Evolutionary conservation across 2,888 invertebrate species (phyloP), one percentile per base, ranked within the genome.

Genomic region (Mellilla xanthometata): DNA sequence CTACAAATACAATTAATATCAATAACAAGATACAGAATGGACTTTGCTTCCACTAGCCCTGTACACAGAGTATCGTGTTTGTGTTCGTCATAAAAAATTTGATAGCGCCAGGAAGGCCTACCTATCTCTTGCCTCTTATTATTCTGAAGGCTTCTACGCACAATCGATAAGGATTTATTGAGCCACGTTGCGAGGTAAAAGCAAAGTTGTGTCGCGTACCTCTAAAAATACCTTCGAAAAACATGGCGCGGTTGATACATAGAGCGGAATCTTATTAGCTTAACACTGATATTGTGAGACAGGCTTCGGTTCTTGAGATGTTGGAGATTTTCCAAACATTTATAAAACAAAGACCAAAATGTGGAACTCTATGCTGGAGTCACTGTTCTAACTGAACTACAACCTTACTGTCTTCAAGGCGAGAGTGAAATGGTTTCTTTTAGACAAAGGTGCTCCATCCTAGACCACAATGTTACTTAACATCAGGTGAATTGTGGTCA

Each of bases 71-170:
- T 9, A 32, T 8, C 45, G 39, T 62, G 55, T 59, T 54, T 36
- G 24, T 41, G 46, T 29, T 35, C 32, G 46, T 60, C 63, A 63
- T 69, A 69, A 69, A 68, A n/a, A 69, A 39, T 62, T 63, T 58
- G 58, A 61, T 57, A 39, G 55, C 51, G 31, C 23, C 46, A 45
- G 53, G 62, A 67, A 61, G 58, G 55, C 52, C 60, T 60, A 55
- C 57, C 59, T 60, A 56, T 58, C 59, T 58, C 56, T 44, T 36
- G 52, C 55, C 43, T 46, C 51, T 58, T 56, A 60, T 54, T 60
- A 60, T 60, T 60, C 56, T 12, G 36, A 32, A 53, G 45, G 58
- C 52, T 49, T 54, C 49, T 12, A 23, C 36, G 40, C 29, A 39
- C 41, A 54, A 61, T 63, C 59, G 57, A 61, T 63, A 52, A 45